A percentile compares a stretch with the other conserved stretches of the same genome.
Evolutionary conservation across 1,140 invertebrate genomes (phyloP).

Genomic region (Aricia agestis): DNA sequence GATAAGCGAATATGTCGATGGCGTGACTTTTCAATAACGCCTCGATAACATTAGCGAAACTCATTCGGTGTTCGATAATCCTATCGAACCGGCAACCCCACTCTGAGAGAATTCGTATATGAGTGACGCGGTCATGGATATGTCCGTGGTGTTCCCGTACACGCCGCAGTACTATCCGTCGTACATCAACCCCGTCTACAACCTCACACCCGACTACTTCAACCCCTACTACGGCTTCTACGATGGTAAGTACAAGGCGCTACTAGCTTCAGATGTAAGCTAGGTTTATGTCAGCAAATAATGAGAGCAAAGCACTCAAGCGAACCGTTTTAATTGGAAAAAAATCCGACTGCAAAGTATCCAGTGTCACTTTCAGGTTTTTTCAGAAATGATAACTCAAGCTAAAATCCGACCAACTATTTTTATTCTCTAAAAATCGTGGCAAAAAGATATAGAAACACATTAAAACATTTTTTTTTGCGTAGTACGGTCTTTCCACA

Average conservation of each 20-base stretch:
- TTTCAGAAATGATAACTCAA: too few species aligned
- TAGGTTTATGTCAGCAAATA: too few species aligned
- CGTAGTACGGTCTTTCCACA: too few species aligned
- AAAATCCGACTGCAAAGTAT: too few species aligned
- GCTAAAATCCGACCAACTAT: too few species aligned
- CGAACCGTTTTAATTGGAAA: too few species aligned
- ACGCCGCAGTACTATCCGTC: conserved; percentile 40
- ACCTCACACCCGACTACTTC: conserved; percentile 47
- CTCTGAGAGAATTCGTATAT: background rate
- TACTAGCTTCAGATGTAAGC: background rate
- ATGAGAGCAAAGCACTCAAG: too few species aligned
- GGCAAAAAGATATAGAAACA: too few species aligned
- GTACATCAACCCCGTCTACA: conserved; percentile 45
- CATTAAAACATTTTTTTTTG: too few species aligned
- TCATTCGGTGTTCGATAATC: background rate
- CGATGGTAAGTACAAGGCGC: conserved; percentile 49
- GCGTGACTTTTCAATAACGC: background rate
- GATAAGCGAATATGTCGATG: background rate
- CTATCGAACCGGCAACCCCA: background rate
- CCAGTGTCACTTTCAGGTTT: too few species aligned
- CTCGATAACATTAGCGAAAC: background rate
- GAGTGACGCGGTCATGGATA: conserved; percentile 39
- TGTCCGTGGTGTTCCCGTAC: conserved; percentile 41
- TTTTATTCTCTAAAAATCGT: too few species aligned
- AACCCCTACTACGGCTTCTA: conserved; percentile 55